phyloP scores from a whole-genome alignment of 1,140 invertebrate genomes.

The Listronotus bonariensis region DNA sequence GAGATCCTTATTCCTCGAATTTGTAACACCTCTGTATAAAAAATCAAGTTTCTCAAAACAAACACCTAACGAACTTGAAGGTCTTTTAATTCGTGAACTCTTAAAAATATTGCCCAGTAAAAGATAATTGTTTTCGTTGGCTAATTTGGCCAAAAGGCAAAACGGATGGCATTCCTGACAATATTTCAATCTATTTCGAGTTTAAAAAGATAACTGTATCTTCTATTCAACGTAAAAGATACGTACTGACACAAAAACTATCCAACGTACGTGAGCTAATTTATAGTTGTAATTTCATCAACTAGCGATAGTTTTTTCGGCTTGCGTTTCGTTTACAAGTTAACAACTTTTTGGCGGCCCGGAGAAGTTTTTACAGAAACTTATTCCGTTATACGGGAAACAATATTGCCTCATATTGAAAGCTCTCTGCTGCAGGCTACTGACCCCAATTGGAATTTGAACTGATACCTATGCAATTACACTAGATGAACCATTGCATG shows the following conservation, averaged over 20 bases:
- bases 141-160: constrained; percentile 33
- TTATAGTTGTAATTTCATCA: constrained; percentile 44
- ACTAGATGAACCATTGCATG: constrained; percentile 33
- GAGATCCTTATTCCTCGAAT: too few species aligned
- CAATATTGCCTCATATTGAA: constrained; percentile 42
- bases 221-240: constrained; percentile 40
- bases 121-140: constrained; percentile 11
- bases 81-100: too few species aligned
- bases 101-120: too few species aligned
- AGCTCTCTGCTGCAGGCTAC: constrained; percentile 34
- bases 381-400: constrained; percentile 40
- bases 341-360: constrained; percentile 43
- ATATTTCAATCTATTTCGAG: constrained; percentile 39
- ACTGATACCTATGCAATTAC: constrained; percentile 40
- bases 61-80: too few species aligned
- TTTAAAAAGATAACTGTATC: constrained; percentile 40
- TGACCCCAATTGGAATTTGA: constrained; percentile 41
- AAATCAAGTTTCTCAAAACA: too few species aligned
- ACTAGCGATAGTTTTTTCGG: constrained; percentile 28
- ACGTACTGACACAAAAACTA: constrained; percentile 34
- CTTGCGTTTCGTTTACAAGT: constrained; percentile 35
- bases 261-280: constrained; percentile 42
- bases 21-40: too few species aligned
- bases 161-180: constrained; percentile 34
- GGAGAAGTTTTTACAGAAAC: constrained; percentile 28